Evolutionary conservation across 2,888 invertebrate species (phyloP), one percentile per base, ranked within the genome.

Genomic region (Thecocarcelia acutangulata): DNA sequence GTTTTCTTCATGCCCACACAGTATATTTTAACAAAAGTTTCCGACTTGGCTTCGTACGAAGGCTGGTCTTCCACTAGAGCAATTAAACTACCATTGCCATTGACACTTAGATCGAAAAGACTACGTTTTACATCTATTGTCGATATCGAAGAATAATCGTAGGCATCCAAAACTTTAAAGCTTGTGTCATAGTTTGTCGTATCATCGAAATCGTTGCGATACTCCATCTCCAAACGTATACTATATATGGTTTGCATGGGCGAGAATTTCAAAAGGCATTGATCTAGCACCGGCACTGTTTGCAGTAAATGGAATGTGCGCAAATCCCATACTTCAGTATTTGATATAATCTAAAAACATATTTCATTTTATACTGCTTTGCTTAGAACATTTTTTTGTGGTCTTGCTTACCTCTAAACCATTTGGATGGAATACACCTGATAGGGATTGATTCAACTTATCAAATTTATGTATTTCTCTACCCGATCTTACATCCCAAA

Each of bases 241-340:
- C 97, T 97, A 91, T 98, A 99, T 80, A 99, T 94, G 33, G 97
- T 96, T 85, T 95, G 95, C 70, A 95, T 93, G 2, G 96, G 95
- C 76, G 97, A 98, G 91, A 99, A 99, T 79, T 94, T 93, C 5
- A 98, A 94, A 90, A 93, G 91, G 59, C 97, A 97, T 89, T 97
- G 97, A 89, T 98, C 97, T 83, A 99, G 92, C 0, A 96, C 95
- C 0, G 98, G 97, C 64, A 99, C 98, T 0, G 98, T 98, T 89
- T 97, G 94, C 42, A 99, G 91, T 50, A 99, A 91, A 88, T 98
- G 97, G 90, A 97, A 98, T 50, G 98, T 98, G 85, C 99, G 92
- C 28, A 99, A 91, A 90, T 99, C 99, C 99, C 99, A 99, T 69
- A 99, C 97, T 93, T 99, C 98, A 0, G 98, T 97, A 89, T 99